These are phyloP conservation scores for Atta cephalotes DNA, from an alignment of 1,140 invertebrate species.

Conservation along the genomic window DNA sequence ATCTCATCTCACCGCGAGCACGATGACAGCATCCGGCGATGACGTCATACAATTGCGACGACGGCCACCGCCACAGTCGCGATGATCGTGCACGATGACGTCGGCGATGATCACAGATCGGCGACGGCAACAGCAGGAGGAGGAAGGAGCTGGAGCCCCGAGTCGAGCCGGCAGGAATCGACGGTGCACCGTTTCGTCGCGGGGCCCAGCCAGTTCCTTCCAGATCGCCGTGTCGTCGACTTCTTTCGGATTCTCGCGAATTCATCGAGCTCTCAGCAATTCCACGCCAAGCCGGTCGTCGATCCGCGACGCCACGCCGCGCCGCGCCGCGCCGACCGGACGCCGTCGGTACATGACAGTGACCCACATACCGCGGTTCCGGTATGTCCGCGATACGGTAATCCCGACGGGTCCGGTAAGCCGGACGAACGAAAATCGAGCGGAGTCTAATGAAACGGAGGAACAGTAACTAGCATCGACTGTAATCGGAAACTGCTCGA, in stretches of 20 bases:
- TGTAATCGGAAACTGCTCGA: neutral
- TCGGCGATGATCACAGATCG: conserved; percentile 58
- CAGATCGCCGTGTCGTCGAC: conserved; percentile 67
- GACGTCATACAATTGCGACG: conserved; percentile 65
- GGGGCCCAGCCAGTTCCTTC: conserved; percentile 74
- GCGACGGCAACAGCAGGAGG: conserved; percentile 48
- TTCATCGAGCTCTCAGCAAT: conserved; percentile 4
- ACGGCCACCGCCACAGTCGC: conserved; percentile 34
- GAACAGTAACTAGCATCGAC: too few relatives aligned
- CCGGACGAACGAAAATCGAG: conserved; percentile 2
- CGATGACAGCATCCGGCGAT: conserved; percentile 65
- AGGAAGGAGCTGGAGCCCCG: conserved; percentile 68
- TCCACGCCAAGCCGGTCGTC: conserved; percentile 34
- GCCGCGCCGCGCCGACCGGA: conserved; percentile 23
- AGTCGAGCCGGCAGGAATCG: conserved; percentile 62
- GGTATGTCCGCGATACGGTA: conserved; percentile 29
- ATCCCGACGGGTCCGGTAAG: neutral
- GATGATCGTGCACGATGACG: conserved; percentile 65
- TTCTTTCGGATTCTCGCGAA: conserved; percentile 31
- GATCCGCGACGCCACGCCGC: conserved; percentile 11
- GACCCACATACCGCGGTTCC: conserved; percentile 65
- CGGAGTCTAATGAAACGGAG: neutral
- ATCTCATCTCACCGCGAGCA: conserved; percentile 26
- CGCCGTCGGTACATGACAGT: conserved; percentile 63
- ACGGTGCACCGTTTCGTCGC: conserved; percentile 55